phyloP scores from a whole-genome alignment of 1,140 invertebrate species.

The Tribolium castaneum region DNA sequence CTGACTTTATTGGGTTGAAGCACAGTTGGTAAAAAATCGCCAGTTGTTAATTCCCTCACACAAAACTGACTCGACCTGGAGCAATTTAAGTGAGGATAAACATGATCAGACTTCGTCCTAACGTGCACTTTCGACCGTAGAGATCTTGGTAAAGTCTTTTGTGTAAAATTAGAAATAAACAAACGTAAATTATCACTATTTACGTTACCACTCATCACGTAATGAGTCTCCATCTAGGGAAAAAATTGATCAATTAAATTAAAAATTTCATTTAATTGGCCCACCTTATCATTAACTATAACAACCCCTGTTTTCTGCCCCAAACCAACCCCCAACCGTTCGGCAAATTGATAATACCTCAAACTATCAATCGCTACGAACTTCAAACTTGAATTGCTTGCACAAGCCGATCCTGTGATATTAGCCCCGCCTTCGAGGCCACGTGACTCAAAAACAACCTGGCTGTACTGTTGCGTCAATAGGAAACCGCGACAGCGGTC shows the following conservation, averaged over 20 bases:
- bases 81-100: not conserved
- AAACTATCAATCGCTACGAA: slow-evolving; percentile 80
- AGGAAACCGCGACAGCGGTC: slow-evolving; percentile 62
- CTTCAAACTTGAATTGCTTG: slow-evolving; percentile 74
- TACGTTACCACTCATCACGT: slow-evolving; percentile 71
- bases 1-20: slow-evolving; percentile 59
- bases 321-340: slow-evolving; percentile 78
- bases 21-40: slow-evolving; percentile 66
- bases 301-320: slow-evolving; percentile 75
- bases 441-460: slow-evolving; percentile 51
- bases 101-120: not conserved
- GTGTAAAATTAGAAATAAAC: slow-evolving; percentile 76
- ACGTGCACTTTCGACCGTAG: not conserved
- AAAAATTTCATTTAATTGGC: slow-evolving; percentile 25
- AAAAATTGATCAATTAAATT: slow-evolving; percentile 43
- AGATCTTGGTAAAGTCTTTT: slow-evolving; percentile 63
- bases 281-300: slow-evolving; percentile 79
- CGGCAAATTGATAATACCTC: slow-evolving; percentile 77
- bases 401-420: slow-evolving; percentile 66
- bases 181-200: slow-evolving; percentile 68
- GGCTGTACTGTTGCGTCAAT: slow-evolving; percentile 63
- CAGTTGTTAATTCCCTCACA: slow-evolving; percentile 70
- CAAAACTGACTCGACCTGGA: slow-evolving; percentile 59
- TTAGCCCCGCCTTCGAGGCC: not conserved
- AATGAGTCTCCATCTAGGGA: slow-evolving; percentile 76